Conservation (phyloP, 1,140 invertebrate species). For the Ceratina calcarata region DNA sequence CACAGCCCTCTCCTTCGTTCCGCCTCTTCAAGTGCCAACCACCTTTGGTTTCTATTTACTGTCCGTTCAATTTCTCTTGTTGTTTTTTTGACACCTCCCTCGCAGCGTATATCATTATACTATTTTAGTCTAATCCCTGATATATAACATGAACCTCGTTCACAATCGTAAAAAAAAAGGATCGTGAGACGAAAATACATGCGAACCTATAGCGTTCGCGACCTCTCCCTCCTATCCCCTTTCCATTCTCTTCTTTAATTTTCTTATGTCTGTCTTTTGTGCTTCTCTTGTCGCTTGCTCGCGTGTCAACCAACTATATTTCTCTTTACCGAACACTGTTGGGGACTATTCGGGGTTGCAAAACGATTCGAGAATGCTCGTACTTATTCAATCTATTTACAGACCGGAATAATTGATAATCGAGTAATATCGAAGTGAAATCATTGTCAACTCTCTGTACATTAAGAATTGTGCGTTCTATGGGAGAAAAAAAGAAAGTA, state of each 20-base stretch:
- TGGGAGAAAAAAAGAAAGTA: not conserved
- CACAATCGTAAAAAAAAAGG: conserved; percentile 75
- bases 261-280: not conserved
- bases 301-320: no score
- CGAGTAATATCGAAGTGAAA: no score
- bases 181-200: conserved; percentile 72
- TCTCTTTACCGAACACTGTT: no score
- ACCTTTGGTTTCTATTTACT: not conserved
- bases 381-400: no score
- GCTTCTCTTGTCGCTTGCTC: no score
- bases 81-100: conserved; percentile 45
- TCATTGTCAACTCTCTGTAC: no score
- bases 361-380: no score
- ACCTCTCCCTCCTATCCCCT: not conserved
- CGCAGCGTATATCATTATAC: conserved; percentile 68
- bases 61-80: not conserved
- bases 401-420: no score
- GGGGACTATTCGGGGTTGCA: not conserved
- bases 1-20: conserved; percentile 2
- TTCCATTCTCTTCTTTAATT: not conserved
- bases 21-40: conserved; percentile 11
- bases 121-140: conserved; percentile 80
- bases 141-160: conserved; percentile 79
- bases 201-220: not conserved
- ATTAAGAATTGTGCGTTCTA: not conserved